A percentile compares a stretch with the other conserved stretches of the same genome.
Conservation (phyloP, 2,888 invertebrate genomes). For the Melinopterus prodromus region DNA sequence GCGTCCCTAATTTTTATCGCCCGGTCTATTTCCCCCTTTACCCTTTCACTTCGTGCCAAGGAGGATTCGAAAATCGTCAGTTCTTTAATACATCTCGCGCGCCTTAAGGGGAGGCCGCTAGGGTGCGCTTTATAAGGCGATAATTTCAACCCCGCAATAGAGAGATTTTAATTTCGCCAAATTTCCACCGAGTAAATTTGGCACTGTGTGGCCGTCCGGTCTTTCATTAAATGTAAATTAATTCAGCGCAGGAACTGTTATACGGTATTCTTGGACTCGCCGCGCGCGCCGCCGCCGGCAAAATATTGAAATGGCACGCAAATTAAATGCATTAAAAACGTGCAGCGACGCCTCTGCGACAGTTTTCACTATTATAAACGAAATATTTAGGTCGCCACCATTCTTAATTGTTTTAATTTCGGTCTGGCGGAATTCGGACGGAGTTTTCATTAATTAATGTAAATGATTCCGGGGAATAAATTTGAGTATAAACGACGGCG, state of each 20-base stretch:
- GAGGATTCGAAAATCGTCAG: background rate
- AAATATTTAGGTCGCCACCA: background rate
- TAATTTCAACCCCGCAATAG: slow-evolving; percentile 16
- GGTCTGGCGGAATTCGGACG: background rate
- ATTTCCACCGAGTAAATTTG: slow-evolving; percentile 29
- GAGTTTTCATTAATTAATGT: no score
- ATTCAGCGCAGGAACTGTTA: background rate
- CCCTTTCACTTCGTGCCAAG: background rate
- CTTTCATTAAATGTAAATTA: slow-evolving; percentile 4
- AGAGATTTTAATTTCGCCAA: slow-evolving; percentile 31
- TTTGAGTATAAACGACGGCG: background rate
- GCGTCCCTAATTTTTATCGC: slow-evolving; percentile 29
- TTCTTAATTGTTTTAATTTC: background rate
- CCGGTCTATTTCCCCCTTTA: background rate
- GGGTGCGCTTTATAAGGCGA: background rate
- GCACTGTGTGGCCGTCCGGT: background rate
- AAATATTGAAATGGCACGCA: slow-evolving; percentile 4
- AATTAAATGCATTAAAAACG: background rate
- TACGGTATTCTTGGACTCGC: background rate
- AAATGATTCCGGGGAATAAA: background rate
- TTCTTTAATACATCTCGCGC: background rate
- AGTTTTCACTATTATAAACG: background rate
- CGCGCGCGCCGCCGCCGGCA: background rate
- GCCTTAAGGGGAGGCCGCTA: background rate
- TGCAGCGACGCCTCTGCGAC: background rate